phyloP scores from a whole-genome alignment of 2,888 invertebrate genomes.

The Perizoma flavofasciatum region DNA sequence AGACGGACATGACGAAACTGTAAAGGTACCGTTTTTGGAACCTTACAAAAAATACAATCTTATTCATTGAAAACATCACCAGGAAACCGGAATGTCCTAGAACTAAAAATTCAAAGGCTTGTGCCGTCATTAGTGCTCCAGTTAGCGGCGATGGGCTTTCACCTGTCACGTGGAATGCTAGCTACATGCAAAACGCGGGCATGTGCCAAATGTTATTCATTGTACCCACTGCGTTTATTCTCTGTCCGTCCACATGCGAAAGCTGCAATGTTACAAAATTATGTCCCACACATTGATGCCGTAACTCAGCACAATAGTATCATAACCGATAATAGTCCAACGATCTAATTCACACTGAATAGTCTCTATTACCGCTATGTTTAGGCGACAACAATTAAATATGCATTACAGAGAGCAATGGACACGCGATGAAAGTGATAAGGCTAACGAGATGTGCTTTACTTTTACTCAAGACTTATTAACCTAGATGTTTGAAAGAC shows the following conservation, averaged over 20 bases:
- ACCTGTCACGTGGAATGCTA: no score
- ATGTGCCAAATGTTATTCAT: neutral
- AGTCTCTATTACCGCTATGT: constrained; percentile 57
- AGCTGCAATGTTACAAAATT: constrained; percentile 31
- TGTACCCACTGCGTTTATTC: neutral
- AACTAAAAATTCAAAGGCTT: no score
- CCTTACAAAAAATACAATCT: no score
- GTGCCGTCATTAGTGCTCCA: no score
- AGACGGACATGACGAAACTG: no score
- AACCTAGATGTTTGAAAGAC: constrained; percentile 41
- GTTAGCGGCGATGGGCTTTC: no score
- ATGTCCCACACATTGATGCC: constrained; percentile 32
- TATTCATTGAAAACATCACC: no score
- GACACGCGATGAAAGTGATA: constrained; percentile 58
- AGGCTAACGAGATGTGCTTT: constrained; percentile 46
- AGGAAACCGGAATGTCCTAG: no score
- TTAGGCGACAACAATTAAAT: constrained; percentile 53
- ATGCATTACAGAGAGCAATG: constrained; percentile 51
- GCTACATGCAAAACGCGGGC: no score
- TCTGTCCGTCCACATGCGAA: constrained; percentile 14
- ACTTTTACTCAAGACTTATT: constrained; percentile 52
- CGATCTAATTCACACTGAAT: constrained; percentile 39
- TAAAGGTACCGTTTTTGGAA: no score
- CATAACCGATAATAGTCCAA: constrained; percentile 26
- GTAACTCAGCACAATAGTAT: constrained; percentile 32